phyloP scores from a whole-genome alignment of 2,797 vertebrate species.

The Lagocephalus sceleratus region DNA sequence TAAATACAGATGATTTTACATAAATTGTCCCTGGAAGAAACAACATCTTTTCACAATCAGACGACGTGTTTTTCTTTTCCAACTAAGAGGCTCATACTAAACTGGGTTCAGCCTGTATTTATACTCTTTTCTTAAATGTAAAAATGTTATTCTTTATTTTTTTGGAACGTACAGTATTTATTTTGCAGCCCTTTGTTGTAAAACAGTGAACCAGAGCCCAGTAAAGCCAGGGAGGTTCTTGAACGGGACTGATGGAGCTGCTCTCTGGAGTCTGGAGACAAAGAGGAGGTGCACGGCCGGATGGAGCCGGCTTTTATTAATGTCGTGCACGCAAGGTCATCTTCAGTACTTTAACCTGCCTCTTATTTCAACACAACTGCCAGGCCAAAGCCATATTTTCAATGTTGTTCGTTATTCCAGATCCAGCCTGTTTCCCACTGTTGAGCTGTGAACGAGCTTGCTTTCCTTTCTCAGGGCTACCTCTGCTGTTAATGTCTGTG shows the following conservation, averaged over 20 bases:
- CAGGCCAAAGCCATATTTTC: neutral
- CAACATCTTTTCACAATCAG: neutral
- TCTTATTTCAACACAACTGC: neutral
- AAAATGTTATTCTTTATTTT: slow-evolving; percentile 4
- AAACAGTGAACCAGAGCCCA: neutral
- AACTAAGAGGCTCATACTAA: neutral
- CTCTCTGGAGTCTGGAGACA: neutral
- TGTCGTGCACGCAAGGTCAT: slow-evolving; percentile 17
- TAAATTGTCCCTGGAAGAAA: neutral
- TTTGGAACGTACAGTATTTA: neutral
- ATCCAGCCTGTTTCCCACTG: neutral
- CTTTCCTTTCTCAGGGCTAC: slow-evolving; percentile 5
- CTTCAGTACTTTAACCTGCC: slow-evolving; percentile 3
- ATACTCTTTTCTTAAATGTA: neutral
- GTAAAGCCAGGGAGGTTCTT: slow-evolving; percentile 1
- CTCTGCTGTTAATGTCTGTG: neutral
- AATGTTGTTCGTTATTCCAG: neutral
- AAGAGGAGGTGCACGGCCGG: slow-evolving; percentile 15
- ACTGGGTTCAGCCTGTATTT: neutral
- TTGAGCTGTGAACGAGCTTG: slow-evolving; percentile 2
- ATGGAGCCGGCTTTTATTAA: slow-evolving; percentile 8
- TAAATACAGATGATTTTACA: neutral
- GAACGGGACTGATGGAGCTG: neutral
- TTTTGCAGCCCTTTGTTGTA: neutral
- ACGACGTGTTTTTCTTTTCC: neutral